A percentile compares a stretch with the other conserved stretches of the same genome.
Evolutionary conservation across 2,888 invertebrate species (phyloP).

Genomic region (Caenorhabditis sp.): DNA sequence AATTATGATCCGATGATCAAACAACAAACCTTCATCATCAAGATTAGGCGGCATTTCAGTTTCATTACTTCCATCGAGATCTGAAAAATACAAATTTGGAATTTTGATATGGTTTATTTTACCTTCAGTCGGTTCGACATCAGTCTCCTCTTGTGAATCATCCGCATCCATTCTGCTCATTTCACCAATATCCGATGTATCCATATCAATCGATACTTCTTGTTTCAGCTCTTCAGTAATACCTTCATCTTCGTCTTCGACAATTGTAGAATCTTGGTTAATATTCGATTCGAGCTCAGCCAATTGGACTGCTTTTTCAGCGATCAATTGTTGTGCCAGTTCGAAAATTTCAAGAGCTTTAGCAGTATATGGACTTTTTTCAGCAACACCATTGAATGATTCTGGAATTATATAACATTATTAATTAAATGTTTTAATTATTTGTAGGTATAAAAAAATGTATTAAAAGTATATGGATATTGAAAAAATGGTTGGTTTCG

Average conservation of each 20-base stretch:
- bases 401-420: background rate
- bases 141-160: background rate
- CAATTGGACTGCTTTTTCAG: slow-evolving; percentile 47
- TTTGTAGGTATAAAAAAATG: slow-evolving; percentile 73
- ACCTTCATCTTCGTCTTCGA: slow-evolving; percentile 24
- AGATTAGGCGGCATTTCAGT: slow-evolving; percentile 6
- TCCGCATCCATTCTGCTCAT: background rate
- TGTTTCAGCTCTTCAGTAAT: slow-evolving; percentile 7
- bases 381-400: slow-evolving; percentile 59
- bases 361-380: slow-evolving; percentile 56
- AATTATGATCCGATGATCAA: background rate
- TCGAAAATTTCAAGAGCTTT: slow-evolving; percentile 66
- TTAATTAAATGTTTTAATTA: slow-evolving; percentile 42
- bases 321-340: slow-evolving; percentile 44
- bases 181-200: background rate
- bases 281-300: slow-evolving; percentile 63
- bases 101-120: no score
- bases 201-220: slow-evolving; percentile 5
- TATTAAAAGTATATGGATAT: no score
- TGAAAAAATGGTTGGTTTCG: slow-evolving; percentile 73
- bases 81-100: slow-evolving; percentile 1
- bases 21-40: background rate
- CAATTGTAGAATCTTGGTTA: slow-evolving; percentile 17
- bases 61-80: slow-evolving; percentile 7
- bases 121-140: slow-evolving; percentile 1